phyloP scores from a whole-genome alignment of 2,113 vertebrate genomes.

The Rousettus leschenaultii region DNA sequence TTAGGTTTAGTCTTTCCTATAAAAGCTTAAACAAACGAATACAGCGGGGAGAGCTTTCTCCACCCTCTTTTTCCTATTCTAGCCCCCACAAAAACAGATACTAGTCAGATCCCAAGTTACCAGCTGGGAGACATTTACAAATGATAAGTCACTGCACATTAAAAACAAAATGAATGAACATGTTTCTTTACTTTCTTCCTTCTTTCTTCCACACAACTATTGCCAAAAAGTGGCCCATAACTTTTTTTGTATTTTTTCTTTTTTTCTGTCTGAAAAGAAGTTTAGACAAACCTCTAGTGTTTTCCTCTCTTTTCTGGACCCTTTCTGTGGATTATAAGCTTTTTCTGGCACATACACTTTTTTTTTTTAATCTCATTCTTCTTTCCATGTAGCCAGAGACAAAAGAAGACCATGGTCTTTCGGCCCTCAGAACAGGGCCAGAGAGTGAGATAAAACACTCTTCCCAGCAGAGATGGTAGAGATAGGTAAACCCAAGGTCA shows the following conservation, averaged over 20 bases:
- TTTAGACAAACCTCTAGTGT: not conserved
- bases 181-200: not conserved
- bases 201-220: not conserved
- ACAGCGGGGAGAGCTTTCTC: not conserved
- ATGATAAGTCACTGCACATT: not conserved
- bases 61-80: not conserved
- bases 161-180: not conserved
- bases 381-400: not conserved
- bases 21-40: not conserved
- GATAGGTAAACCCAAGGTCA: not conserved
- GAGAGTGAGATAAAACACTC: not conserved
- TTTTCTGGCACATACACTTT: not conserved
- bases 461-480: not conserved
- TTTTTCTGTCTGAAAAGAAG: not conserved
- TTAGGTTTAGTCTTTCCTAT: not conserved
- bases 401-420: not conserved
- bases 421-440: not conserved
- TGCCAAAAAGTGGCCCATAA: not conserved
- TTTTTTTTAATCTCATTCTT: not conserved
- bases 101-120: not conserved
- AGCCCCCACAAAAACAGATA: not conserved
- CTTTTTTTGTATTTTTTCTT: not conserved
- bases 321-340: not conserved
- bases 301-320: not conserved
- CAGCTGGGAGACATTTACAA: not conserved